These are phyloP conservation scores for Mesaphorura yosii DNA, from an alignment of 1,140 invertebrate genomes.

Conservation along the genomic window DNA sequence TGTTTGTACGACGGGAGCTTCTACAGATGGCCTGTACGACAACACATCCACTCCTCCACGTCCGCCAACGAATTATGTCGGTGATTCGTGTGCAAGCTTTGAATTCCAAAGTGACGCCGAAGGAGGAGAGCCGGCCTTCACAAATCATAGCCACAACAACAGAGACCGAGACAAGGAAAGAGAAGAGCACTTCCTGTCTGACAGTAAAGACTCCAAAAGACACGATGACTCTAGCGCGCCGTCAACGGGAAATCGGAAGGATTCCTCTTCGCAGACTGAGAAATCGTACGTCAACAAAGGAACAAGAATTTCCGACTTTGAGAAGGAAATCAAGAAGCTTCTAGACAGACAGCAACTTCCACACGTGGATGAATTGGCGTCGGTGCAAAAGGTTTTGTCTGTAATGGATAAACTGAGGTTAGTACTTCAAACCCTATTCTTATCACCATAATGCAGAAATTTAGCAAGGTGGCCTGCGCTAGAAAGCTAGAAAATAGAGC, in stretches of 20 bases:
- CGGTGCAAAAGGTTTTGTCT: slow-evolving; percentile 33
- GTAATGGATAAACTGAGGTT: slow-evolving; percentile 31
- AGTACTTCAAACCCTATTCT: slow-evolving; percentile 9
- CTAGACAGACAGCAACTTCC: slow-evolving; percentile 54
- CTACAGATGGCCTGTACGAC: slow-evolving; percentile 21
- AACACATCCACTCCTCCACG: slow-evolving; percentile 11
- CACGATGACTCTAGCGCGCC: slow-evolving; percentile 26
- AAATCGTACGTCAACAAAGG: slow-evolving; percentile 38
- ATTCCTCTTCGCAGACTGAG: slow-evolving; percentile 51
- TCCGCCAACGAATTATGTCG: slow-evolving; percentile 35
- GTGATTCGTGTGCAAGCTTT: slow-evolving; percentile 51
- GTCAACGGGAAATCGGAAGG: slow-evolving; percentile 44
- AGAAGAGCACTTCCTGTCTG: neutral
- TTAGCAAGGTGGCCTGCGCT: neutral
- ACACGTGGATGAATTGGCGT: slow-evolving; percentile 28
- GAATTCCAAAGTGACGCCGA: slow-evolving; percentile 41
- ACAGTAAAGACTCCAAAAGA: slow-evolving; percentile 1
- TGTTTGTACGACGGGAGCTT: slow-evolving; percentile 11
- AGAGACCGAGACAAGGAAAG: slow-evolving; percentile 1
- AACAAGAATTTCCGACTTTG: slow-evolving; percentile 44
- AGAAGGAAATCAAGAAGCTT: slow-evolving; percentile 59
- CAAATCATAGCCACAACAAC: neutral
- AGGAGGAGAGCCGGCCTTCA: slow-evolving; percentile 1
- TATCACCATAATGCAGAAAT: neutral
- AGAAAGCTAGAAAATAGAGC: neutral